Base-by-base conservation (phyloP, 2,113 vertebrate species). In the Tauraco erythrolophus region DNA sequence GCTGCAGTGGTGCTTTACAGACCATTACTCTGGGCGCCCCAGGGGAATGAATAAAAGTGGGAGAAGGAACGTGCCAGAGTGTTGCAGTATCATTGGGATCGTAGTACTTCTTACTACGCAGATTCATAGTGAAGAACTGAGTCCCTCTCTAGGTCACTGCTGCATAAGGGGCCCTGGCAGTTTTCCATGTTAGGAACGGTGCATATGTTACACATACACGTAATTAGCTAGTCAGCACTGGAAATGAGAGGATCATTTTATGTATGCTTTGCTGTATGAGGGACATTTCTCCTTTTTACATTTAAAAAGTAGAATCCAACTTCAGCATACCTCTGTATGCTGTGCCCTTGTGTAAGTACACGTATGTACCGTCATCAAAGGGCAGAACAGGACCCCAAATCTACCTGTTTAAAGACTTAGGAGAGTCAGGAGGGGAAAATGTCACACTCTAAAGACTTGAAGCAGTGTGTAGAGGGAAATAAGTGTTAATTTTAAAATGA, bases 301-400 rank as follows among this genome's bases (percentile, higher is more conserved):
- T 70, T 58, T 30, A 46, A 75, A 39, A 86, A 69, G 7, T 4
- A 37, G 25, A 57, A 21, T 81, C 17, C 10, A 81, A 2, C 19
- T 84, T 41, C 46, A 71, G 25, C 25, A 14, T 61, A 50, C 45
- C 17, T 65, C 48, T 27, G 4, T 35, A 31, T 88, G 71, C 33
- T 69, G 33, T 79, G 27, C 12, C 9, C 4, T 77, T 66, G 22
- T 35, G 23, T 58, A 25, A n/a, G 28, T 76, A 39, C 16, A 28
- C 0, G 0, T 11, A 10, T 4, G 3, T 35, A 7, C 35, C 2
- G 1, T 25, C 16, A 8, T 65, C 3, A 0, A 11, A 35, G 37
- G 23, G 28, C 23, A 13, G 33, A 57, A 31, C 31, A 64, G 50
- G 21, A 72, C 19, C 16, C 17, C 3, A 24, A 13, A 56, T 8